Percentiles rank a stretch among this genome's conserved stretches.
phyloP scores from a whole-genome alignment of 1,140 invertebrate genomes.

The Eriosoma lanigerum region DNA sequence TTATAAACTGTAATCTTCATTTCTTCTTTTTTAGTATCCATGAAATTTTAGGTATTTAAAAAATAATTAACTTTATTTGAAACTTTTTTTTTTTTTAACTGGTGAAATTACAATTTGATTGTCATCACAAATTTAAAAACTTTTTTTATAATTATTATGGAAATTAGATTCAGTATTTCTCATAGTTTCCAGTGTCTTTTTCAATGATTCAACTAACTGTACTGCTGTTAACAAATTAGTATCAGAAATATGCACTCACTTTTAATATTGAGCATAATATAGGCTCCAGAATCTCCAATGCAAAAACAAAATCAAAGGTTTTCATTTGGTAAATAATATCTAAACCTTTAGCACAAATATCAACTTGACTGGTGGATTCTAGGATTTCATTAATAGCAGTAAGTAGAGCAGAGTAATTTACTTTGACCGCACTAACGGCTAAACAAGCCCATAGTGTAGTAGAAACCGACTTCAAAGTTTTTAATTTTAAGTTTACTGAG shows the following conservation, averaged over 20 bases:
- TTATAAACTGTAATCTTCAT: neutral
- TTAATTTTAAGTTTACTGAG: too few species aligned
- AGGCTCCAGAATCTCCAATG: too few species aligned
- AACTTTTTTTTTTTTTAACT: too few species aligned
- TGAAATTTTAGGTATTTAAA: neutral
- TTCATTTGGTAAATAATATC: conserved; percentile 49
- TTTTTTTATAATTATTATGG: neutral
- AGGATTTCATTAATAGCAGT: conserved; percentile 26
- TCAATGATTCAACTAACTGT: neutral
- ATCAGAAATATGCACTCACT: conserved; percentile 49
- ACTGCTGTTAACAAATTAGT: conserved; percentile 51
- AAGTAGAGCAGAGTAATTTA: conserved; percentile 40
- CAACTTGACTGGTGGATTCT: conserved; percentile 18
- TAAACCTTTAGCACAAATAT: conserved; percentile 33
- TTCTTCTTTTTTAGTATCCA: neutral
- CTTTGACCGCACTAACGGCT: conserved; percentile 50
- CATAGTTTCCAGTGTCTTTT: neutral
- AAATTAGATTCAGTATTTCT: conserved; percentile 5
- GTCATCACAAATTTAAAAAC: neutral
- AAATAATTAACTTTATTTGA: neutral
- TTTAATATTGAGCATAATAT: conserved; percentile 50
- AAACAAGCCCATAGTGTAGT: conserved; percentile 52
- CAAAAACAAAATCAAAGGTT: too few species aligned
- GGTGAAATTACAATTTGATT: neutral
- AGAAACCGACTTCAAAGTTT: too few species aligned